phyloP scores from a whole-genome alignment of 2,888 invertebrate genomes.

The Stramonita haemastoma region DNA sequence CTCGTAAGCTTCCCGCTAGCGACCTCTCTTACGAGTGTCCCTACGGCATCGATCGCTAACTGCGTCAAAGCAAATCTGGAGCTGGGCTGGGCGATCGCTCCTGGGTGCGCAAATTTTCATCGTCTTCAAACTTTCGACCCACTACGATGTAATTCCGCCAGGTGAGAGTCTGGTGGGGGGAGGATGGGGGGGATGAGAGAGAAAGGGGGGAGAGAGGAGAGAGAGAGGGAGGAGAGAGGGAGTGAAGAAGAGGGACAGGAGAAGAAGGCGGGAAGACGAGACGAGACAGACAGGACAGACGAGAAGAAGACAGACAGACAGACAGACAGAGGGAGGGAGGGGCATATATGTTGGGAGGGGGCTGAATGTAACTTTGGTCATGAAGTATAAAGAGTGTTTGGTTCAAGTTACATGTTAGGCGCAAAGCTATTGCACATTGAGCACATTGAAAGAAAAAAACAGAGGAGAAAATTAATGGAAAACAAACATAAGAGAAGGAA shows the following conservation, averaged over 20 bases:
- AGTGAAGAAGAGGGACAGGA: background rate
- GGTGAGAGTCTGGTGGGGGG: background rate
- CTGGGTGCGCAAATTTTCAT: background rate
- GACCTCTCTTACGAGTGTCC: conserved; percentile 25
- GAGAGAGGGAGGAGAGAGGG: background rate
- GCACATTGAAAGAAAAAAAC: too few species aligned
- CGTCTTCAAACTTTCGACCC: conserved; percentile 8
- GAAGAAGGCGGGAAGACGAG: background rate
- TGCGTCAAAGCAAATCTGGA: conserved; percentile 7
- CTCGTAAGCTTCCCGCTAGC: background rate
- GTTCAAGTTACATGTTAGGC: too few species aligned
- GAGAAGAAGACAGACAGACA: too few species aligned
- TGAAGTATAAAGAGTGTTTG: too few species aligned
- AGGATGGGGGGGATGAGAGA: background rate
- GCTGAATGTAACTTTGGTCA: too few species aligned
- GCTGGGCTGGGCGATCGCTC: background rate
- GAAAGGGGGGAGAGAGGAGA: too few species aligned
- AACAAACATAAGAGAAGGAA: too few species aligned
- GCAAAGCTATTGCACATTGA: too few species aligned
- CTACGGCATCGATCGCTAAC: background rate
- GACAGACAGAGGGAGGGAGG: too few species aligned
- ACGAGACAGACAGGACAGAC: too few species aligned
- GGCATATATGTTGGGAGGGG: too few species aligned
- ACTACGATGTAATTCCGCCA: background rate
- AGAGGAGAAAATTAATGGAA: too few species aligned